phyloP scores from a whole-genome alignment of 2,113 vertebrate genomes.

The Genyomyrus donnyi region DNA sequence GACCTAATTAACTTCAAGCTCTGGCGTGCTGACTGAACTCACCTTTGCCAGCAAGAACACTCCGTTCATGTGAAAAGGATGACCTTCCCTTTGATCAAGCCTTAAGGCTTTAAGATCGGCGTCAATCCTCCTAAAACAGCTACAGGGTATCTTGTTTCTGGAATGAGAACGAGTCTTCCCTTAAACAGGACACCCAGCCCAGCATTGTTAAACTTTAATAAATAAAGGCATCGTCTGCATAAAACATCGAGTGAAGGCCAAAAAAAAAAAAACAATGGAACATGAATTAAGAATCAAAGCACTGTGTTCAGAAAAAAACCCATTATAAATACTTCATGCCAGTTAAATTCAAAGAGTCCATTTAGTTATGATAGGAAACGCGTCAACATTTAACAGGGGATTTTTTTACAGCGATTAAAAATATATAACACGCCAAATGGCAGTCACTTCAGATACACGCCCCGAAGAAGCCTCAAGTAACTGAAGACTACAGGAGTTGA shows the following conservation, averaged over 20 bases:
- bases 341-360: slow-evolving; percentile 19
- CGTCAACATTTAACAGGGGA: slow-evolving; percentile 19
- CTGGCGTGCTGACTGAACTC: background rate
- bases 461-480: background rate
- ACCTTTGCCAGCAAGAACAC: background rate
- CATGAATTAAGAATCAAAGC: slow-evolving; percentile 10
- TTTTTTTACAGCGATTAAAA: slow-evolving; percentile 20
- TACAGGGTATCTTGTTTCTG: background rate
- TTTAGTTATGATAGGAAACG: slow-evolving; percentile 20
- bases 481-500: background rate
- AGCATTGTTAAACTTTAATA: background rate
- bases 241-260: background rate
- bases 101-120: background rate
- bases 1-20: background rate
- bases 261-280: background rate
- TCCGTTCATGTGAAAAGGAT: background rate
- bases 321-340: slow-evolving; percentile 22
- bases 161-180: background rate
- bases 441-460: background rate
- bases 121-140: background rate
- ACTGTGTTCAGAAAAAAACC: background rate
- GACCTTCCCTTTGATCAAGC: background rate
- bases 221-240: background rate
- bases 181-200: background rate
- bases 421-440: background rate